phyloP scores from a whole-genome alignment of 2,888 invertebrate genomes.

The Temnothorax unifasciatus region DNA sequence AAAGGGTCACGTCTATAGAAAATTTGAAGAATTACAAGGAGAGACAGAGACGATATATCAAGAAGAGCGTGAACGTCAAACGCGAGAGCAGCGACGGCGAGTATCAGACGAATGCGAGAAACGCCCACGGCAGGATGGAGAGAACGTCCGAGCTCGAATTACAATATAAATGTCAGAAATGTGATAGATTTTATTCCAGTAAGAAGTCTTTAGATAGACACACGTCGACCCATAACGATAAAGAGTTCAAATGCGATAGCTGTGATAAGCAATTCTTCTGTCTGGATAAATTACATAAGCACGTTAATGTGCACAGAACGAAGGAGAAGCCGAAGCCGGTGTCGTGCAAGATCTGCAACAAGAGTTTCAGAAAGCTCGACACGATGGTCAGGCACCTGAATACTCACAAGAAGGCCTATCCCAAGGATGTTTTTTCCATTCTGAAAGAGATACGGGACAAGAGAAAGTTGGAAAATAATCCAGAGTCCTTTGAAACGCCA shows the following conservation, averaged over 20 bases:
- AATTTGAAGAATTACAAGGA: slow-evolving; percentile 80
- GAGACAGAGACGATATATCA: slow-evolving; percentile 80
- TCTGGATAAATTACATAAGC: slow-evolving; percentile 71
- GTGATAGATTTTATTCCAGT: slow-evolving; percentile 73
- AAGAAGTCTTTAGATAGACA: slow-evolving; percentile 75
- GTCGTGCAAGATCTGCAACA: slow-evolving; percentile 80
- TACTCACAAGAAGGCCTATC: slow-evolving; percentile 80
- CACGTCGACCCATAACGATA: slow-evolving; percentile 62
- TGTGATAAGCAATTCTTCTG: slow-evolving; percentile 75
- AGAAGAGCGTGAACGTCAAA: slow-evolving; percentile 73
- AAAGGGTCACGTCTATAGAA: slow-evolving; percentile 81
- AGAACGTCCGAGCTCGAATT: slow-evolving; percentile 50
- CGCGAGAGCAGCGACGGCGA: slow-evolving; percentile 67
- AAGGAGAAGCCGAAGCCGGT: slow-evolving; percentile 74
- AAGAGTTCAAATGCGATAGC: slow-evolving; percentile 74
- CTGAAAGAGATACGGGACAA: slow-evolving; percentile 80
- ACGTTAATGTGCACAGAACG: slow-evolving; percentile 70
- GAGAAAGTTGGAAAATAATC: slow-evolving; percentile 72
- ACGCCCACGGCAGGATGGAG: slow-evolving; percentile 23
- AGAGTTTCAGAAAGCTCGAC: slow-evolving; percentile 79
- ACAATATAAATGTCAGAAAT: slow-evolving; percentile 71
- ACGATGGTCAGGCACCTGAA: slow-evolving; percentile 83
- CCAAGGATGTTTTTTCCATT: slow-evolving; percentile 80
- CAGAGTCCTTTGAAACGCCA: slow-evolving; percentile 27
- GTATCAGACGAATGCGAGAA: slow-evolving; percentile 38